Percentiles rank a stretch among this genome's conserved stretches.
Conservation (phyloP, 2,113 vertebrate genomes). For the Daubentonia madagascariensis region DNA sequence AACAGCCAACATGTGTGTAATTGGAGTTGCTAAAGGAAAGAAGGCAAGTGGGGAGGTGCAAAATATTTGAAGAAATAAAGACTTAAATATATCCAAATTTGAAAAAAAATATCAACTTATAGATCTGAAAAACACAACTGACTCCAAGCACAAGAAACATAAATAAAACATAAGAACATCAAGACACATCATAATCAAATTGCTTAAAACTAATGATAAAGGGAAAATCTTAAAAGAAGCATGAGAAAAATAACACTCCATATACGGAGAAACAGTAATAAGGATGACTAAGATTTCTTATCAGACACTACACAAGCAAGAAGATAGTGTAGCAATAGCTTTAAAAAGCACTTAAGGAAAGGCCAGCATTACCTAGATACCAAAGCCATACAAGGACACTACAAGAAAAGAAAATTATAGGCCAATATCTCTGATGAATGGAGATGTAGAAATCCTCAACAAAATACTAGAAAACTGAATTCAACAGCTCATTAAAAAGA, state of each 20-base stretch:
- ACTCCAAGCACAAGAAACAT: not conserved
- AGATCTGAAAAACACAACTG: not conserved
- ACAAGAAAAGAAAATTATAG: not conserved
- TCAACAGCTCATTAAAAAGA: not conserved
- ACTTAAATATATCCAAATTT: not conserved
- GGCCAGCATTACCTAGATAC: not conserved
- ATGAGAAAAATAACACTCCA: not conserved
- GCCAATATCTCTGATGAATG: not conserved
- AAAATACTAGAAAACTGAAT: not conserved
- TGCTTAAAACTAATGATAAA: not conserved
- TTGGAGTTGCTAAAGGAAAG: not conserved
- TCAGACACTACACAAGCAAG: not conserved
- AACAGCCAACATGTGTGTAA: not conserved
- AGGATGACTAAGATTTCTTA: not conserved
- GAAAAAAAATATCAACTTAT: not conserved
- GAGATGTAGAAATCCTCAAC: not conserved
- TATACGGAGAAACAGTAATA: not conserved
- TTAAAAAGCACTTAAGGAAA: not conserved
- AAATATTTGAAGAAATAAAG: conserved; percentile 24
- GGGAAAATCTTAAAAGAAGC: not conserved
- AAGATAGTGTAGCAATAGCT: not conserved
- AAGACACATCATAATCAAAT: not conserved
- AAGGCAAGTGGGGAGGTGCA: not conserved
- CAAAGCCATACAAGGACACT: not conserved
- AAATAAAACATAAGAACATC: not conserved